Evolutionary conservation across 2,113 vertebrate species (phyloP).

Genomic region (Tenebrosternarchus preto): DNA sequence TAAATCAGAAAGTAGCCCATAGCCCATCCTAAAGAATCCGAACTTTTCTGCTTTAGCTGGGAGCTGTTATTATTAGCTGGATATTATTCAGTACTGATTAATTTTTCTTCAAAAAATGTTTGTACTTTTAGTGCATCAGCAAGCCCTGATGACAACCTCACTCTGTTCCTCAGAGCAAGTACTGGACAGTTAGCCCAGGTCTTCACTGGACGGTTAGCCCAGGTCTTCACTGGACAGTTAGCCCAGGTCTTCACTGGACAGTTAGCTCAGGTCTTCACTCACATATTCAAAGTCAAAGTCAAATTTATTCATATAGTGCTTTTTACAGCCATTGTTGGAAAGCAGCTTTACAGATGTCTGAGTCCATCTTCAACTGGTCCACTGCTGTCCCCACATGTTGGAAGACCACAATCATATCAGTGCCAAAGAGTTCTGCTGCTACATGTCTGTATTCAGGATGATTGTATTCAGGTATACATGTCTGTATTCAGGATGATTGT

Average conservation of each 20-base stretch:
- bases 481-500: background rate
- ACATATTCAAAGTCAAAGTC: background rate
- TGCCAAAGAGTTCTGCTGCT: background rate
- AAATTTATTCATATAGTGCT: too few relatives aligned
- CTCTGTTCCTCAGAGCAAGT: background rate
- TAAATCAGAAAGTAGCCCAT: too few relatives aligned
- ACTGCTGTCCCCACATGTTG: background rate
- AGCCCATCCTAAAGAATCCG: too few relatives aligned
- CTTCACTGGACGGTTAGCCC: too few relatives aligned
- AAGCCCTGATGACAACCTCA: background rate
- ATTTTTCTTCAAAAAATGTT: slow-evolving; percentile 24
- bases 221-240: too few relatives aligned
- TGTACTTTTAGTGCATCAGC: background rate
- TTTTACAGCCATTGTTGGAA: too few relatives aligned
- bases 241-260: too few relatives aligned
- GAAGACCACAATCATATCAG: background rate
- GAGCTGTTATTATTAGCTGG: background rate
- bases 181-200: background rate
- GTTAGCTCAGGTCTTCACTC: too few relatives aligned
- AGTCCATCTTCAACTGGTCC: too few relatives aligned
- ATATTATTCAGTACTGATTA: slow-evolving; percentile 8
- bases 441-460: background rate
- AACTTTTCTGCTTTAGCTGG: background rate
- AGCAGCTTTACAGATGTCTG: too few relatives aligned
- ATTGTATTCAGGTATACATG: background rate